Base-by-base conservation (phyloP, 1,140 invertebrate genomes). In the Camponotus pennsylvanicus region DNA sequence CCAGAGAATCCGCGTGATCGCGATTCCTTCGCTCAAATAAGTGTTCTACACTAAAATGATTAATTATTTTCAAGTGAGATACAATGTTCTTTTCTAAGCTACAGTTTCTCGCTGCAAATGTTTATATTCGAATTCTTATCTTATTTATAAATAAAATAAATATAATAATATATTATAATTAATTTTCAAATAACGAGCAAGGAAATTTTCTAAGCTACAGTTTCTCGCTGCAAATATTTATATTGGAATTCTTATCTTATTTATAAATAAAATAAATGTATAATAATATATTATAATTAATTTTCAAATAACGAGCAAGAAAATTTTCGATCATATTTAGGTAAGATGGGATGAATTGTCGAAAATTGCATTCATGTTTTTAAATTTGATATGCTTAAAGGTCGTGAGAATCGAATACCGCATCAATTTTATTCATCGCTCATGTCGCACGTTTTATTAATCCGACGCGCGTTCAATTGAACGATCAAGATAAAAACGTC, bases 371-470 rank as follows among this genome's bases (percentile, higher is more conserved):
- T 45, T 13, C 9, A 18, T 42, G 11, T 7, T 66, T 66, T 21
- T 37, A 13, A 75, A 78, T 78, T 52, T 40, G 21, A 6, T 18
- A 45, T 27, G 18, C 32, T 34, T 15, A 18, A n/a, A 7, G 11
- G 34, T 66, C 32, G 42, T 37, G 42, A 4, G 45, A 78, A 78
- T 66, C 32, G 61, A 78, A 67, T 66, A 66, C 34, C 5, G 42
- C 32, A 40, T 32, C 27, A 66, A 34, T 79, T 52, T 79, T 52
- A 34, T 13, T 21, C 34, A 27, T 27, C 21, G 11, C 1, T 37
- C 45, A 59, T 18, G 7, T 52, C 7, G 9, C 45, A 18, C 21
- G 64, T 49, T 70, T 40, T 66, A 21, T 80, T 70, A 70, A 52
- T 40, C 55, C 8, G 4, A 15, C 5, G 45, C 42, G 40, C 3